phyloP scores from a whole-genome alignment of 2,888 invertebrate species.

The Plutella xylostella region DNA sequence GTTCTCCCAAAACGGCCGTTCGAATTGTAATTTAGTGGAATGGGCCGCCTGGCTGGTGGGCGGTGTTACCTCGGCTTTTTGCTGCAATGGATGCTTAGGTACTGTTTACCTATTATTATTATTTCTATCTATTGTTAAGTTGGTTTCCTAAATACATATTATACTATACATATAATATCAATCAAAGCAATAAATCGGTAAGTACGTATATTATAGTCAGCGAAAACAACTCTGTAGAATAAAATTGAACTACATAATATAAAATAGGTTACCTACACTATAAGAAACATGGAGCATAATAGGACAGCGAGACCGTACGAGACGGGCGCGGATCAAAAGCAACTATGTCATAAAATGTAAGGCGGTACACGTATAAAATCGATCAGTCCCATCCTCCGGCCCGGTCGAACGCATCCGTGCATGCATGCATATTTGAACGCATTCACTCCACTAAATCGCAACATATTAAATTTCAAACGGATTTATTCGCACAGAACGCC shows the following conservation, averaged over 20 bases:
- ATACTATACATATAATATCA: no score
- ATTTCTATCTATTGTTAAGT: no score
- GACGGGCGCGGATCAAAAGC: no score
- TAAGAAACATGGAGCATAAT: no score
- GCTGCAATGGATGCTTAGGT: not conserved
- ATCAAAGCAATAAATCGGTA: no score
- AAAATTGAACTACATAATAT: not conserved
- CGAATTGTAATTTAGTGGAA: constrained; percentile 62
- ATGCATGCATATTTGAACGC: constrained; percentile 25
- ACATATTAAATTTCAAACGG: constrained; percentile 57
- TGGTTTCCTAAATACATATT: no score
- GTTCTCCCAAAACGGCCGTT: constrained; percentile 64
- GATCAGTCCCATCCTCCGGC: constrained; percentile 21
- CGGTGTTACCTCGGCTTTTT: not conserved
- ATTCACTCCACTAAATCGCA: constrained; percentile 27
- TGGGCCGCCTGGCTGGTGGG: not conserved
- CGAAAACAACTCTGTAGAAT: no score
- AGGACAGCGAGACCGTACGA: no score
- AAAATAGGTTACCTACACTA: no score
- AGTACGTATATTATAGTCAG: no score
- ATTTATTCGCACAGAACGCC: constrained; percentile 36
- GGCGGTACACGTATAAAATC: constrained; percentile 22
- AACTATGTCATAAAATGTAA: not conserved
- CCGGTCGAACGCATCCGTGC: constrained; percentile 27
- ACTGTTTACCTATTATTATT: no score